Evolutionary conservation across 1,140 invertebrate genomes (phyloP), one percentile per base, ranked within the genome.

Genomic region (Myzus persicae): DNA sequence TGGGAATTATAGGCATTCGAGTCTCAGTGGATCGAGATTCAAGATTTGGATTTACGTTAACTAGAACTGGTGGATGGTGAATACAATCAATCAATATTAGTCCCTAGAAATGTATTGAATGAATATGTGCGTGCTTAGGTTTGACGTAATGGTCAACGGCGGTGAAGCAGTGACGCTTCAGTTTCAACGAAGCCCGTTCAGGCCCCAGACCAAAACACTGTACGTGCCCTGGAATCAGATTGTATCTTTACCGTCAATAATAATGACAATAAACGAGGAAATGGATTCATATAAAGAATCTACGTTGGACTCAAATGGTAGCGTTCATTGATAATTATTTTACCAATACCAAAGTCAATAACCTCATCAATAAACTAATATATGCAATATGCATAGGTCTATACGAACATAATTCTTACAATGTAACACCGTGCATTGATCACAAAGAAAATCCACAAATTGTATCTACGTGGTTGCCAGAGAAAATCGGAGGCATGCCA

Each of bases 101-200:
- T 24, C 11, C 1, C 9, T 26, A 2, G 0, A 11, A 46, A 24
- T 42, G 31, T 76, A 22, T 9, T 76, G 8, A 82, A 59, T 40
- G 67, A 46, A 24, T 11, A 4, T 59, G n/a, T 82, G 36, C 38
- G 31, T 90, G 94, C 95, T 94, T 95, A 99, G 99, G 97, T 99
- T 99, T 96, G 99, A 99, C 96, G 97, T 99, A 81, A 96, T 99
- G 94, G 99, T 99, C 48, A 99, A 99, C 96, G 99, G 99, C 38
- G 99, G 99, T 90, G 98, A 99, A n/a, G 98, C 99, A 18, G 98
- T 99, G 31, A 99, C 98, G 36, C 96, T 99, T 93, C 98, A 99
- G 95, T 99, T 99, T 96, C 98, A 98, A 95, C 96, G 98, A 93
- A 98, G 97, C 85, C 98, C 98, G n/a, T 99, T 99, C 96, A 97